Conservation (phyloP, 2,888 invertebrate genomes). For the Polydrusus tereticollis region DNA sequence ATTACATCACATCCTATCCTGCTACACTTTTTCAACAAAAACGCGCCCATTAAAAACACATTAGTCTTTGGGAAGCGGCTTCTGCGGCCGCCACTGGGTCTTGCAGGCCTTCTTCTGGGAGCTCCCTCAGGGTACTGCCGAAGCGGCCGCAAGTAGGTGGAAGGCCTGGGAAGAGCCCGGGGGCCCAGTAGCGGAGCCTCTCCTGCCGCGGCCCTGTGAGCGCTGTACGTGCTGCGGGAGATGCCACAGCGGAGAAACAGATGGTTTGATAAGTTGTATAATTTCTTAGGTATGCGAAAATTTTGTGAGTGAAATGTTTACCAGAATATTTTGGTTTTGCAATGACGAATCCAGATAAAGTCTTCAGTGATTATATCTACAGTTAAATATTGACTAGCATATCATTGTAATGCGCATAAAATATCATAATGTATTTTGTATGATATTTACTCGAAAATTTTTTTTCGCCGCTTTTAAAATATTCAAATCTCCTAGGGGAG, state of each 20-base stretch:
- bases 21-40: background rate
- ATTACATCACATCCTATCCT: background rate
- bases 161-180: slow-evolving; percentile 61
- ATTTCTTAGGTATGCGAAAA: slow-evolving; percentile 7
- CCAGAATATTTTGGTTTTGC: no score
- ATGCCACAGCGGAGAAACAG: slow-evolving; percentile 9
- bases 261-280: background rate
- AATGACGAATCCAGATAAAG: no score
- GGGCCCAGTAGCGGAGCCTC: slow-evolving; percentile 57
- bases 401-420: no score
- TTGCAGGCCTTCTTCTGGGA: slow-evolving; percentile 35
- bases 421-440: no score
- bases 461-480: no score
- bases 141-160: slow-evolving; percentile 55
- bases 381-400: no score
- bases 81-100: slow-evolving; percentile 44
- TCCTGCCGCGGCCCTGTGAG: slow-evolving; percentile 15
- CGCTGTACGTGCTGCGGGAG: slow-evolving; percentile 13
- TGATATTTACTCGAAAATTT: no score
- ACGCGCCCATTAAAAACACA: slow-evolving; percentile 37
- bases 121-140: slow-evolving; percentile 43
- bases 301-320: background rate
- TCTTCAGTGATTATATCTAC: no score
- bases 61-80: slow-evolving; percentile 31
- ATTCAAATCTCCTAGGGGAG: no score